A percentile compares a stretch with the other conserved stretches of the same genome.
phyloP scores from a whole-genome alignment of 35 echinoderm and acorn worm genomes.

The Apostichopus californicus region DNA sequence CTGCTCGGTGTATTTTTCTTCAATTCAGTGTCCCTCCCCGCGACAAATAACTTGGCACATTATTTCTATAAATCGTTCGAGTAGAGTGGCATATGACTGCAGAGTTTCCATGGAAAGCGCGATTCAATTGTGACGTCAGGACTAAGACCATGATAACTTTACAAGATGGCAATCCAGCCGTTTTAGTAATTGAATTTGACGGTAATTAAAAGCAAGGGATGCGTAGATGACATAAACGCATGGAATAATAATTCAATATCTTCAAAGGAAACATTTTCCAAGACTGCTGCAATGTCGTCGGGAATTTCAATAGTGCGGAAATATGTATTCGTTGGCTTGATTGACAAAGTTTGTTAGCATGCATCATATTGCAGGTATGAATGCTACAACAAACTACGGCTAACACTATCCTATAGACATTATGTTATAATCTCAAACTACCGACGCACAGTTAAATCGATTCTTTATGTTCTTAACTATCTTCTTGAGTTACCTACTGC shows the following conservation, averaged over 20 bases:
- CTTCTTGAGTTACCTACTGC: no score
- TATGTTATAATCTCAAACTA: no score
- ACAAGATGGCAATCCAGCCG: slow-evolving; percentile 26
- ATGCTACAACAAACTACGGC: no score
- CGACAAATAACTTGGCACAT: slow-evolving; percentile 14
- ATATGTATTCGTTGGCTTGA: no score
- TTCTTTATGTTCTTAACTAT: no score
- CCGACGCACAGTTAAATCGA: no score
- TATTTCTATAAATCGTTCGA: slow-evolving; percentile 19
- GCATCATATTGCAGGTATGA: no score
- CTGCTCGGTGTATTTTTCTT: background rate
- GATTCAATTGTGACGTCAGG: slow-evolving; percentile 19
- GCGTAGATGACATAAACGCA: slow-evolving; percentile 24
- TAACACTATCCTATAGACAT: no score
- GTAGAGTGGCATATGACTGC: background rate
- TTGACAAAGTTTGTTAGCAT: no score
- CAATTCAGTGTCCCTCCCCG: background rate
- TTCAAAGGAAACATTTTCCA: background rate
- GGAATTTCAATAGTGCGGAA: background rate
- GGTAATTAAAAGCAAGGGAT: slow-evolving; percentile 32
- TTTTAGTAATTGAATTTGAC: slow-evolving; percentile 49
- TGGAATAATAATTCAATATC: slow-evolving; percentile 29
- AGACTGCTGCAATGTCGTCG: background rate
- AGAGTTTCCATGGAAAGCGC: slow-evolving; percentile 6
- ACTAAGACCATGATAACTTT: background rate